These are phyloP conservation scores for Aythya baeri DNA, from an alignment of 2,113 vertebrate genomes.

Conservation along the genomic window DNA sequence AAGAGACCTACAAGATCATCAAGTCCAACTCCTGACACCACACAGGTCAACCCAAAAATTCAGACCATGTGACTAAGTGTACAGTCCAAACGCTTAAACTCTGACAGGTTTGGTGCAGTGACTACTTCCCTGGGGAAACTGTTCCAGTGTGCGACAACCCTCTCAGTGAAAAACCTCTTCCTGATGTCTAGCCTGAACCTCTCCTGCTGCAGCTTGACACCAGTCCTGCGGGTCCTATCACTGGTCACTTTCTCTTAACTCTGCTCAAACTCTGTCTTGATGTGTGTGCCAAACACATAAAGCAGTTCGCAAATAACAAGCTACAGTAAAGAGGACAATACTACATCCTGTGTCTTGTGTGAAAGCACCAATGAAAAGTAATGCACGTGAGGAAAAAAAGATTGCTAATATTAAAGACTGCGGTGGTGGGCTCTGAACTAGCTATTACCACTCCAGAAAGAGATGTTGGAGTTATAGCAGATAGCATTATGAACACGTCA, in stretches of 20 bases:
- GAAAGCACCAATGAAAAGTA: neutral
- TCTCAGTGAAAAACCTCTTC: too few species aligned
- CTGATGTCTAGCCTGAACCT: too few species aligned
- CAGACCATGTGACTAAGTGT: too few species aligned
- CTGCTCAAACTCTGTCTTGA: neutral
- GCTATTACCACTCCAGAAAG: neutral
- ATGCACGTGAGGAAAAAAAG: neutral
- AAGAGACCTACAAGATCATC: too few species aligned
- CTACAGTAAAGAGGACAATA: neutral
- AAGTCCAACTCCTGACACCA: too few species aligned
- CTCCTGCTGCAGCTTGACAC: too few species aligned
- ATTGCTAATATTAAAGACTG: neutral
- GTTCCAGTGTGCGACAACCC: too few species aligned
- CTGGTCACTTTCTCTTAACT: neutral
- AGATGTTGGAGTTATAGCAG: neutral
- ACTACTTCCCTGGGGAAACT: too few species aligned
- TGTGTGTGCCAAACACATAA: neutral
- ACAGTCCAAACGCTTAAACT: too few species aligned
- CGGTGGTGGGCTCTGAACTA: neutral
- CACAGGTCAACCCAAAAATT: too few species aligned
- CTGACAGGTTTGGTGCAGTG: too few species aligned
- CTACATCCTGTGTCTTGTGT: neutral
- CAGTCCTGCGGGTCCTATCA: too few species aligned
- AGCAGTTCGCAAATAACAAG: neutral
- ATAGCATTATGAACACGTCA: neutral